Evolutionary conservation across 2,113 vertebrate genomes (phyloP).

Genomic region (Rhadina sibilatrix): DNA sequence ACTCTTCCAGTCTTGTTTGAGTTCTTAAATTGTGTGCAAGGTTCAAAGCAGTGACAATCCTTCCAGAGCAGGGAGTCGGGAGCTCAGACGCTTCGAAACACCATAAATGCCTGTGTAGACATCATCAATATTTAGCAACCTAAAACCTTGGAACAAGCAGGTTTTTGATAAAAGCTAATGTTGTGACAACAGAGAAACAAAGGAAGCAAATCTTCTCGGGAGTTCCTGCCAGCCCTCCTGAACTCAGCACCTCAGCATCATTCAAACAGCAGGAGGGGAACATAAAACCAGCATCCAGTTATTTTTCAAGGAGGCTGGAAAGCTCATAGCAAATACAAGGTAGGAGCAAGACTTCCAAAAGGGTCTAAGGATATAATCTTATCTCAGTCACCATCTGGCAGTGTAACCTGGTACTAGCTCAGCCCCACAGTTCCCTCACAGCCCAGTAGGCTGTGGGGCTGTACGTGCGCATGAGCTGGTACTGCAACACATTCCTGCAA

Average conservation of each 20-base stretch:
- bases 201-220: background rate
- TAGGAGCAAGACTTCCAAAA: background rate
- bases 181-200: background rate
- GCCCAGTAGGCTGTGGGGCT: background rate
- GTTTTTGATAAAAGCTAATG: background rate
- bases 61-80: background rate
- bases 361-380: background rate
- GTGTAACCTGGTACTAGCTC: fast-evolving
- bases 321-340: background rate
- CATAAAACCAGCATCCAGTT: background rate
- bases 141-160: constrained; percentile 15
- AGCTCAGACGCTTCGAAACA: background rate
- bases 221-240: background rate
- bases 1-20: constrained; percentile 20
- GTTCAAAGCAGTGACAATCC: constrained; percentile 37
- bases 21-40: constrained; percentile 11
- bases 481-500: background rate
- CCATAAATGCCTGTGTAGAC: background rate
- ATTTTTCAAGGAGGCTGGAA: background rate
- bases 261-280: background rate
- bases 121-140: constrained; percentile 49
- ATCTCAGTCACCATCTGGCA: background rate
- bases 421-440: fast-evolving
- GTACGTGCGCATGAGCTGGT: fast-evolving
- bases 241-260: background rate